Conservation (phyloP, 2,797 vertebrate species). For the Cynopterus sphinx region DNA sequence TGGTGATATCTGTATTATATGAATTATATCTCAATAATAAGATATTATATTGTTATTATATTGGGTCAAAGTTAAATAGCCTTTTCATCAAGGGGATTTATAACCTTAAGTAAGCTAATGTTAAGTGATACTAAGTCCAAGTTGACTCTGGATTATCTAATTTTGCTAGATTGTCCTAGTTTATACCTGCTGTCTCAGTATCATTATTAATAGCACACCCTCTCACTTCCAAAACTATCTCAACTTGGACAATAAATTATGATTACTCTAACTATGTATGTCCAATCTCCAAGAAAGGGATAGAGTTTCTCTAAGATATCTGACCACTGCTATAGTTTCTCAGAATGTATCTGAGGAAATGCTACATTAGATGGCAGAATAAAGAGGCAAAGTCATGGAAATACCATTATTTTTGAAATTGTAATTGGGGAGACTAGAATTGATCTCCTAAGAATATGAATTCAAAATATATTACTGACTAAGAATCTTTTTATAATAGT, state of each 20-base stretch:
- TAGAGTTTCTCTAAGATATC: background rate
- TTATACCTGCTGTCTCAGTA: background rate
- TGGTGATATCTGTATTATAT: background rate
- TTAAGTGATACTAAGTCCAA: background rate
- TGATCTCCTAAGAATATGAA: background rate
- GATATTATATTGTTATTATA: too few relatives aligned
- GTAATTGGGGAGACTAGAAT: background rate
- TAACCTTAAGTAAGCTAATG: background rate
- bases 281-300: background rate
- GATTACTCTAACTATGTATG: background rate
- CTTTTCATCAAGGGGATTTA: background rate
- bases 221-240: background rate
- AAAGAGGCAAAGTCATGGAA: background rate
- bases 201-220: background rate
- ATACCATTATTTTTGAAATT: constrained; percentile 9
- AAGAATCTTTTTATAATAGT: background rate
- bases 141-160: background rate
- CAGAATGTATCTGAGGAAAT: background rate
- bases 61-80: background rate
- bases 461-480: background rate
- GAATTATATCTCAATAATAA: background rate
- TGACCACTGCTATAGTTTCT: background rate
- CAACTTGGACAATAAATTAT: background rate
- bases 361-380: background rate
- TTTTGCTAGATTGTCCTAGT: background rate